phyloP scores from a whole-genome alignment of 2,797 vertebrate species.

The Peromyscus nudipes region DNA sequence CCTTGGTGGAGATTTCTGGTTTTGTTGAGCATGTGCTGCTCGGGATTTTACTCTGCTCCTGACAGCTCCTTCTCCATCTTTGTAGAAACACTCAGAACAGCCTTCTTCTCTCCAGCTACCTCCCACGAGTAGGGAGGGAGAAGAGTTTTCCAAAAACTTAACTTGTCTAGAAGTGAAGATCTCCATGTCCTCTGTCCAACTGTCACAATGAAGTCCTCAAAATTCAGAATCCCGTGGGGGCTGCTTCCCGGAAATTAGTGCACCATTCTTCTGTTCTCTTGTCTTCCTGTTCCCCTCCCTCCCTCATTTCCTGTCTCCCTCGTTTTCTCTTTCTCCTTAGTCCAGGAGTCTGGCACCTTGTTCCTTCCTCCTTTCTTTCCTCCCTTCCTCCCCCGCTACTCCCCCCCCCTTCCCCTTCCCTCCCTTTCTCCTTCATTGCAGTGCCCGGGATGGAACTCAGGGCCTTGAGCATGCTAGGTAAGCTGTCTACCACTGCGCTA shows the following conservation, averaged over 20 bases:
- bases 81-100: not conserved
- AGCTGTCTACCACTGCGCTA: not conserved
- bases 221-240: not conserved
- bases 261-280: not conserved
- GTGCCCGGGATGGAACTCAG: not conserved
- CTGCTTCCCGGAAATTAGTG: not conserved
- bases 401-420: too few relatives aligned
- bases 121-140: not conserved
- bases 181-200: not conserved
- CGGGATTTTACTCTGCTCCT: not conserved
- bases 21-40: not conserved
- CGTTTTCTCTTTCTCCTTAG: not conserved
- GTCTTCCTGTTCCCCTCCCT: not conserved
- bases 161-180: not conserved
- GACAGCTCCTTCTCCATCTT: not conserved
- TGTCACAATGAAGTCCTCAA: not conserved
- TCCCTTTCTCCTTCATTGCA: not conserved
- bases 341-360: not conserved
- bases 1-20: not conserved
- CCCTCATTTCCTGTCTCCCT: not conserved
- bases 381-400: not conserved
- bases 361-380: not conserved
- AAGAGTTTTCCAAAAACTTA: not conserved
- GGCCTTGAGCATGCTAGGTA: not conserved
- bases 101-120: not conserved